Evolutionary conservation across 2,113 vertebrate genomes (phyloP), one percentile per base, ranked within the genome.

Genomic region (Malurus elegans): DNA sequence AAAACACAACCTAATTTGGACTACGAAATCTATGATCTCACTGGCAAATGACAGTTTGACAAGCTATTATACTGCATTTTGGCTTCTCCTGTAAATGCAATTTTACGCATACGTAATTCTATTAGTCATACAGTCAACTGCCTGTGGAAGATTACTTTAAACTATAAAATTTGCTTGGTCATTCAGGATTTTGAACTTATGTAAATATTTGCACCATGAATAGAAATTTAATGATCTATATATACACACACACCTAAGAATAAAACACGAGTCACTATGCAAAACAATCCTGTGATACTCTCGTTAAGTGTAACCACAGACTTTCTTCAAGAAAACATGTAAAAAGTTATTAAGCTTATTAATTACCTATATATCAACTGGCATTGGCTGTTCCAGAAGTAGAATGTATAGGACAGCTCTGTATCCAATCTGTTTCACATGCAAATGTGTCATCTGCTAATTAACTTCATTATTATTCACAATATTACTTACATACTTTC

Each of bases 1-100:
- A 98, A 96, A 97, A 97, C 95, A 97, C 97, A 97, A 97, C 97
- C 97, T 98, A 98, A 98, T 98, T 97, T 98, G 97, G 97, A 98
- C 97, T 97, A 97, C 64, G 42, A 98, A 98, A 98, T 98, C 98
- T 98, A 97, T 96, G 96, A 98, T 98, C 97, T 98, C 95, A 96
- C 97, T 98, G 88, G 96, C 96, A 98, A 97, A 97, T 94, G 96
- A 98, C 97, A 98, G 94, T 96, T 98, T 97, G 98, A 98, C 98
- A 98, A 97, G 97, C 94, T 97, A 97, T 98, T 98, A 97, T 98
- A 98, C 97, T 97, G 93, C 89, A 94, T 97, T 98, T 97, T 97
- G 95, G 96, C 95, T 98, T 97, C 95, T 82, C 94, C 34, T 94
- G 92, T 86, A 97, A 97, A 95, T 97, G 95, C 53, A 60, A 93